Evolutionary conservation across 1,140 invertebrate genomes (phyloP), one percentile per base, ranked within the genome.

Genomic region (Stenopsyche tienmushanensis): DNA sequence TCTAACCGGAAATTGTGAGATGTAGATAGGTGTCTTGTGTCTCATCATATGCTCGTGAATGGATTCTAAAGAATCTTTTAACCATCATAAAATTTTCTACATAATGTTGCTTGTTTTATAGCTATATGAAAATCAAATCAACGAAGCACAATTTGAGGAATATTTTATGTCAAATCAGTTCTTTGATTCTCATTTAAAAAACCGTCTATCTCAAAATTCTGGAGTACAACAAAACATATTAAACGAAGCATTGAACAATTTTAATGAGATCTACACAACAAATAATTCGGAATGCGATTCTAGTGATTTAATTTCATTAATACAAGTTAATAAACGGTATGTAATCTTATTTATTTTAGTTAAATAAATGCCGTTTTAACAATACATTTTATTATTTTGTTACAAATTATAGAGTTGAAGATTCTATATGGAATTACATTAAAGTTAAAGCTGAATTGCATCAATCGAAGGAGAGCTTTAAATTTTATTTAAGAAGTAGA

Each of bases 401-500:
- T 53, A 25, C 10, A 15, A 2, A 41, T 58, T 58, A n/a, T 24
- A 58, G 55, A 23, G 1, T 58, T 17, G 25, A 47, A 29, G 13
- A n/a, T 17, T 20, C 45, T 8, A 49, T 50, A 10, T 7, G 18
- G 1, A 60, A 50, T 34, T 49, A 60, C 29, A 60, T 60, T 3
- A 60, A 49, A 29, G 10, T 44, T 18, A 21, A 60, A 60, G 24
- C 25, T 1, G 42, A 60, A 49, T 26, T 49, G 2, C 25, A 13
- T 20, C 18, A 60, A 49, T 9, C 25, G 1, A 24, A 60, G 13
- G 45, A 60, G 18, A 17, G 15, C 1, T 49, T 60, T 17, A 29
- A 49, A 60, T 60, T 60, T 60, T 20, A 60, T 25, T 10, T 60
- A 1, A 9, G 41, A 26, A 18, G 49, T 49, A 41, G 42, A 26